Conservation (phyloP, 2,113 vertebrate genomes). For the Callochromis pleurospilus region DNA sequence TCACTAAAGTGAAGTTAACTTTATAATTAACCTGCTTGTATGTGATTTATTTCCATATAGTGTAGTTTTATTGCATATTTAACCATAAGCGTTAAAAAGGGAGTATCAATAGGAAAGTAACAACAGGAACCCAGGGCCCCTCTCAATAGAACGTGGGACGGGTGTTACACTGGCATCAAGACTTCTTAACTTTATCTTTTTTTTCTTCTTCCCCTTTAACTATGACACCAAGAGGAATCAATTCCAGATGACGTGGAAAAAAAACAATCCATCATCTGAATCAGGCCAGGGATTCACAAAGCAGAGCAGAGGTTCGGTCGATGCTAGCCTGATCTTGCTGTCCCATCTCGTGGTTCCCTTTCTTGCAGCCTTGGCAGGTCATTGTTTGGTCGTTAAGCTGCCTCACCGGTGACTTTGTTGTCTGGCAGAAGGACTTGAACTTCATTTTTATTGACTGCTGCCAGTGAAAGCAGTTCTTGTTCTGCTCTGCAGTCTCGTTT, state of each 20-base stretch:
- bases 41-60: too few relatives aligned
- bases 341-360: background rate
- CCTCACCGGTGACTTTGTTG: background rate
- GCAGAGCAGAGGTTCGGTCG: background rate
- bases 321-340: background rate
- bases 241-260: background rate
- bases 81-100: too few relatives aligned
- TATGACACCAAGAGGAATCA: background rate
- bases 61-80: too few relatives aligned
- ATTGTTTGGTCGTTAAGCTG: background rate
- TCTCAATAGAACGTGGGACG: too few relatives aligned
- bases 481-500: background rate
- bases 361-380: background rate
- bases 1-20: too few relatives aligned
- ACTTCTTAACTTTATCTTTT: background rate
- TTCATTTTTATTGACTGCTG: background rate
- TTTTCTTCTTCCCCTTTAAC: background rate
- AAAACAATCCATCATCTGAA: background rate
- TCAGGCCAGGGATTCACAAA: slow-evolving; percentile 4
- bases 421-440: background rate
- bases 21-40: too few relatives aligned
- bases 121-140: too few relatives aligned
- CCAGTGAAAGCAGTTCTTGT: background rate
- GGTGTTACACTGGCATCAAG: background rate
- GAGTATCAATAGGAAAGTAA: too few relatives aligned